A percentile compares a stretch with the other conserved stretches of the same genome.
phyloP scores from a whole-genome alignment of 2,113 vertebrate species.

The Indicator maculatus region DNA sequence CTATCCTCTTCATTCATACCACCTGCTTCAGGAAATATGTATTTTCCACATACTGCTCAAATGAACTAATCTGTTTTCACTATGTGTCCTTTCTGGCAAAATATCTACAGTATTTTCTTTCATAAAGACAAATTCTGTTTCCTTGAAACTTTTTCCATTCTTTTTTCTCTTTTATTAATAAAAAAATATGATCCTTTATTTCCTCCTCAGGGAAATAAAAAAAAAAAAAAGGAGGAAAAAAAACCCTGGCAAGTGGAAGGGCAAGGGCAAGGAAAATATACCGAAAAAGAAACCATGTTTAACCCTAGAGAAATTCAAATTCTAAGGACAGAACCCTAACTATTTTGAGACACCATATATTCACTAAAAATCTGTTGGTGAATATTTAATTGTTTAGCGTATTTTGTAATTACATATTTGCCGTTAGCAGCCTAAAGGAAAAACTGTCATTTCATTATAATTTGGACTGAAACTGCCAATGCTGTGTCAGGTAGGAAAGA shows the following conservation, averaged over 20 bases:
- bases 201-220: background rate
- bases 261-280: background rate
- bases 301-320: background rate
- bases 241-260: background rate
- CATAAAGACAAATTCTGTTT: conserved; percentile 80
- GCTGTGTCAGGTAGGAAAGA: background rate
- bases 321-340: background rate
- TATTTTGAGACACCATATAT: background rate
- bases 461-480: background rate
- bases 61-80: conserved; percentile 85
- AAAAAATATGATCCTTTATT: conserved; percentile 68
- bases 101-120: conserved; percentile 81
- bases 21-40: conserved; percentile 82
- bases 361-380: background rate
- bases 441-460: background rate
- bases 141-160: conserved; percentile 60
- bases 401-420: background rate
- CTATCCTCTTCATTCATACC: conserved; percentile 74
- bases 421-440: background rate
- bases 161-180: conserved; percentile 53
- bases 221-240: background rate
- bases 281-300: background rate
- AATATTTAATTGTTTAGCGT: background rate
- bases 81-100: conserved; percentile 82
- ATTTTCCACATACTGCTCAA: conserved; percentile 79